Percentiles rank a stretch among this genome's conserved stretches.
Conservation (phyloP, 2,888 invertebrate genomes). For the Conistra vaccinii region DNA sequence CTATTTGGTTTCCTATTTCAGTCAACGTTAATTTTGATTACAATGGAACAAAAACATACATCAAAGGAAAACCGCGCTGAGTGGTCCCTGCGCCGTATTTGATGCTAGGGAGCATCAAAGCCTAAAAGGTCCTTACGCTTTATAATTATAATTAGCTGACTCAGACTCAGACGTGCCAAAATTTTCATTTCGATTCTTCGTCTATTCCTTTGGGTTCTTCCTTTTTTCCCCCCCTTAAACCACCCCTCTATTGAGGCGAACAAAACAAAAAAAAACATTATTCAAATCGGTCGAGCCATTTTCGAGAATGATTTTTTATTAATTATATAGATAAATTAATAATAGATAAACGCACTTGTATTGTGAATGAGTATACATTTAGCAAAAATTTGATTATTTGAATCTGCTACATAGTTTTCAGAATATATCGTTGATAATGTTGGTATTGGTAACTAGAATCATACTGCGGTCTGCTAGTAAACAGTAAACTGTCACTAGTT, state of each 20-base stretch:
- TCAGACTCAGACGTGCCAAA: too few species aligned
- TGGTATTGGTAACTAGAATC: conserved; percentile 32
- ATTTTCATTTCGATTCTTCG: too few species aligned
- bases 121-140: neutral
- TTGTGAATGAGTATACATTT: conserved; percentile 10
- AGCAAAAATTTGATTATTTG: conserved; percentile 18
- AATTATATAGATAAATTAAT: too few species aligned
- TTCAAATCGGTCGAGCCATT: too few species aligned
- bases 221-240: too few species aligned
- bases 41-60: neutral
- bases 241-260: too few species aligned
- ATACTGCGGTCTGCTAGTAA: conserved; percentile 42
- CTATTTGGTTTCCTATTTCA: conserved; percentile 28
- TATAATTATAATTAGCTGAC: too few species aligned
- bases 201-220: too few species aligned
- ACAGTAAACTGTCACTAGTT: conserved; percentile 53
- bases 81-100: neutral
- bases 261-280: too few species aligned
- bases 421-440: conserved; percentile 23
- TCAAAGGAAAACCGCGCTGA: conserved; percentile 11
- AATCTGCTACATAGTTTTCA: conserved; percentile 29
- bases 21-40: conserved; percentile 27
- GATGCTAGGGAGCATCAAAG: too few species aligned
- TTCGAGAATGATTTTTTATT: too few species aligned
- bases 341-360: neutral